Conservation (phyloP, 2,888 invertebrate genomes). For the Rhingia rostrata region DNA sequence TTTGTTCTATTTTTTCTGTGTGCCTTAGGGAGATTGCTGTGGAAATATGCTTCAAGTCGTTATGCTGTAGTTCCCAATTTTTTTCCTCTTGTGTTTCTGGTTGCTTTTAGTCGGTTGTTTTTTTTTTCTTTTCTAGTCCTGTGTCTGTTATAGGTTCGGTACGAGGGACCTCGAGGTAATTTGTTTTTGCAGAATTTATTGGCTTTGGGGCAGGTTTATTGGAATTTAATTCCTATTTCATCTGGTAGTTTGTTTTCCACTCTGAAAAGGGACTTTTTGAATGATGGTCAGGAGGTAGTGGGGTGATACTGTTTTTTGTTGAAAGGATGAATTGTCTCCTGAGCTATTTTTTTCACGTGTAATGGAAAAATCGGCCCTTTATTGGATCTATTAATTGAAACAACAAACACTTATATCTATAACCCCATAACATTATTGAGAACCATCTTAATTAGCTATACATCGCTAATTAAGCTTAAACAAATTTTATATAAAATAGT, state of each 20-base stretch:
- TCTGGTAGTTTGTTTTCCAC: constrained; percentile 37
- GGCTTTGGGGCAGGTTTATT: constrained; percentile 64
- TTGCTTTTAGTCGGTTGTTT: constrained; percentile 14
- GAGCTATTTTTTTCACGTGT: not conserved
- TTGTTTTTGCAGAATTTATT: constrained; percentile 69
- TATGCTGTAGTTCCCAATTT: constrained; percentile 41
- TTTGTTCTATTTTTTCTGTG: not conserved
- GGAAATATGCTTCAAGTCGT: constrained; percentile 52
- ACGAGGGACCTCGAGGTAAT: constrained; percentile 43
- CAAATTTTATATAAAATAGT: not conserved
- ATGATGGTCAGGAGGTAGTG: constrained; percentile 19
- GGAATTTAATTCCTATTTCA: constrained; percentile 64
- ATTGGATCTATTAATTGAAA: no score
- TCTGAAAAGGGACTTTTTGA: constrained; percentile 25
- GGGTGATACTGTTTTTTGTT: not conserved
- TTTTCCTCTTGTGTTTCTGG: not conserved
- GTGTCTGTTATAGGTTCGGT: no score
- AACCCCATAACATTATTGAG: not conserved
- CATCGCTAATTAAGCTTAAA: constrained; percentile 14
- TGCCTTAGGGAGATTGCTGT: constrained; percentile 9
- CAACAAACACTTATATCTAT: not conserved
- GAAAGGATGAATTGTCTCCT: constrained; percentile 2
- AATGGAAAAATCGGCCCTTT: not conserved
- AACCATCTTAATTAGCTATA: not conserved
- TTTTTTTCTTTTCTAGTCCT: not conserved